These are phyloP conservation scores for Zapus hudsonius DNA, from an alignment of 2,113 vertebrate species.

Conservation along the genomic window DNA sequence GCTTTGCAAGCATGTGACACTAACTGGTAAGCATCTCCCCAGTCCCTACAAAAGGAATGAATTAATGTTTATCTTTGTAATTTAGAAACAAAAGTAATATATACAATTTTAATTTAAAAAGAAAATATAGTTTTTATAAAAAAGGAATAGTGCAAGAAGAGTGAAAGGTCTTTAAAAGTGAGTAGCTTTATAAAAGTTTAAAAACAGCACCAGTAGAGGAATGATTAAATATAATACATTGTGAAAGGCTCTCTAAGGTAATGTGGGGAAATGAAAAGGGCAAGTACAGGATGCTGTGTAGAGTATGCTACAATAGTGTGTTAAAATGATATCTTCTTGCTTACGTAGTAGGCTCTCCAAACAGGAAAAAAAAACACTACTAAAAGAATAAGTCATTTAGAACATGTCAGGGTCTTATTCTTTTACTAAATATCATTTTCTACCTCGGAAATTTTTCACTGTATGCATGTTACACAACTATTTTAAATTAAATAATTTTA, in stretches of 20 bases:
- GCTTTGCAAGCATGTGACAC: too few species aligned
- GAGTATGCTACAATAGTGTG: conserved; percentile 13
- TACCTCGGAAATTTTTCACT: not conserved
- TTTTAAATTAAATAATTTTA: too few species aligned
- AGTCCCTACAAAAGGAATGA: too few species aligned
- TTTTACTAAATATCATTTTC: conserved; percentile 49
- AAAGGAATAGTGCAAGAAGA: not conserved
- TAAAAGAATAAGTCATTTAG: conserved; percentile 33
- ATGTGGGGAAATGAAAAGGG: conserved; percentile 29
- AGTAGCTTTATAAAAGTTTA: conserved; percentile 53
- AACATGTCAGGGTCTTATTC: conserved; percentile 16
- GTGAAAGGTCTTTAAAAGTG: conserved; percentile 38
- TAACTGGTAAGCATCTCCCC: too few species aligned
- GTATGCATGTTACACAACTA: not conserved
- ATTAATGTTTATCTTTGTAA: conserved; percentile 30
- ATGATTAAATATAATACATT: conserved; percentile 39
- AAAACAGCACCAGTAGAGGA: conserved; percentile 31
- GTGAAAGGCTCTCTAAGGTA: conserved; percentile 48
- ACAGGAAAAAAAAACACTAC: not conserved
- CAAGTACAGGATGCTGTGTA: not conserved
- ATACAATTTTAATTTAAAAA: conserved; percentile 50
- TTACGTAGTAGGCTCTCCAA: conserved; percentile 30
- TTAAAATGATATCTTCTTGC: conserved; percentile 58
- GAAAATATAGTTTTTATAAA: not conserved
- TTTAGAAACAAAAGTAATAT: conserved; percentile 42